Conservation (phyloP, 1,140 invertebrate species). For the Akabosia matsudoensis region DNA sequence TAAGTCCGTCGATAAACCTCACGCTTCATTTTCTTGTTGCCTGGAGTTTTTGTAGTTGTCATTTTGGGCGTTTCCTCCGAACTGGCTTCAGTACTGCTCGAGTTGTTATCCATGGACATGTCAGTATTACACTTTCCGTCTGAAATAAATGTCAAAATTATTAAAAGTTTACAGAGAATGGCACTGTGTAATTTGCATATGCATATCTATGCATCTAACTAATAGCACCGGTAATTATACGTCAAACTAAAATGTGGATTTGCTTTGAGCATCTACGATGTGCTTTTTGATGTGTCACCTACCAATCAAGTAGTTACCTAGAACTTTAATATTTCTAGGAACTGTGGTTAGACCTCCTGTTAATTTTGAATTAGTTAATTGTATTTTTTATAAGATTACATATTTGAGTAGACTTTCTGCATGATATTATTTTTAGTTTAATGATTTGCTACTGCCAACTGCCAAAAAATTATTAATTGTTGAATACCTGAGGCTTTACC, state of each 20-base stretch:
- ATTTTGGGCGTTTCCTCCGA: neutral
- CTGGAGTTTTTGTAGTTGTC: neutral
- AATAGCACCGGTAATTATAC: neutral
- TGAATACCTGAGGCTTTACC: neutral
- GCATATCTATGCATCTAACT: too few species aligned
- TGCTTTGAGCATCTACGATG: neutral
- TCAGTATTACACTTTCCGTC: neutral
- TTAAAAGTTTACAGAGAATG: neutral
- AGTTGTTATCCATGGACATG: neutral
- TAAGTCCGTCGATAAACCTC: neutral
- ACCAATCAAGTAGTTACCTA: too few species aligned
- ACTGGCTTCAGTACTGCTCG: neutral
- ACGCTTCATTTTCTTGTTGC: neutral
- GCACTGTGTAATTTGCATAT: neutral
- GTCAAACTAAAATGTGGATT: neutral
- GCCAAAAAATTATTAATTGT: neutral
- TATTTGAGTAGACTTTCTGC: neutral
- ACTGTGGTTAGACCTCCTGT: neutral
- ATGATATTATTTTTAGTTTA: neutral
- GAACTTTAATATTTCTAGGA: neutral
- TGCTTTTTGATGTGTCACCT: too few species aligned
- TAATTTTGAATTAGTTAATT: neutral
- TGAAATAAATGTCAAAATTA: neutral
- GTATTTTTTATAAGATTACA: too few species aligned
- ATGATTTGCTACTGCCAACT: neutral